phyloP scores from a whole-genome alignment of 2,888 invertebrate genomes.

The Parelbella ahira region DNA sequence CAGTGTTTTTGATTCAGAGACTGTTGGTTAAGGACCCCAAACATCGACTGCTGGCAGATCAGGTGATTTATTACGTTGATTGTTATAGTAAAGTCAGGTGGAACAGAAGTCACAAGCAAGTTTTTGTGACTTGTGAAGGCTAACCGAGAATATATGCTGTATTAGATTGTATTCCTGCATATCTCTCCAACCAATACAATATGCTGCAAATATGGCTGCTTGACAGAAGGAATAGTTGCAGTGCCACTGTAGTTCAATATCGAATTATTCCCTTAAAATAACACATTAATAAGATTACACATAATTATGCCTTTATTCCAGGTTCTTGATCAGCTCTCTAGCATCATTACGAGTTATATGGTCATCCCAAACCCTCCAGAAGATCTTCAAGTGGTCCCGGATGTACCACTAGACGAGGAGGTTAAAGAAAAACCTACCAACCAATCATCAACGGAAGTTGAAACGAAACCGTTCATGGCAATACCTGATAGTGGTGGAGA shows the following conservation, averaged over 20 bases:
- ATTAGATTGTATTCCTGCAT: too few species aligned
- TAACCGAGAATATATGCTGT: too few species aligned
- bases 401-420: slow-evolving; percentile 63
- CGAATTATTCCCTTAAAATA: too few species aligned
- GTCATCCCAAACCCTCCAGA: slow-evolving; percentile 66
- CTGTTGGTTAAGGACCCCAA: slow-evolving; percentile 85
- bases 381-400: slow-evolving; percentile 80
- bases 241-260: too few species aligned
- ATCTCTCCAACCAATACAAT: too few species aligned
- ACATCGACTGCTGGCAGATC: slow-evolving; percentile 83
- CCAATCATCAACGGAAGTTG: slow-evolving; percentile 43
- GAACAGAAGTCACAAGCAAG: too few species aligned
- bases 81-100: too few species aligned
- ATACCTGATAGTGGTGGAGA: slow-evolving; percentile 47
- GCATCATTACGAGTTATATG: slow-evolving; percentile 79
- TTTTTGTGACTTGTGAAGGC: too few species aligned
- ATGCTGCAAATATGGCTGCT: too few species aligned
- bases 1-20: slow-evolving; percentile 83
- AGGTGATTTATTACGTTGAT: slow-evolving; percentile 67
- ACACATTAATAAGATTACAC: too few species aligned
- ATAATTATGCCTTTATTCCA: too few species aligned
- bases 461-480: slow-evolving; percentile 48
- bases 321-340: slow-evolving; percentile 79
- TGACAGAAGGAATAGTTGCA: too few species aligned
- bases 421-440: slow-evolving; percentile 38